Evolutionary conservation across 2,113 vertebrate species (phyloP).

Genomic region (Tichodroma muraria): DNA sequence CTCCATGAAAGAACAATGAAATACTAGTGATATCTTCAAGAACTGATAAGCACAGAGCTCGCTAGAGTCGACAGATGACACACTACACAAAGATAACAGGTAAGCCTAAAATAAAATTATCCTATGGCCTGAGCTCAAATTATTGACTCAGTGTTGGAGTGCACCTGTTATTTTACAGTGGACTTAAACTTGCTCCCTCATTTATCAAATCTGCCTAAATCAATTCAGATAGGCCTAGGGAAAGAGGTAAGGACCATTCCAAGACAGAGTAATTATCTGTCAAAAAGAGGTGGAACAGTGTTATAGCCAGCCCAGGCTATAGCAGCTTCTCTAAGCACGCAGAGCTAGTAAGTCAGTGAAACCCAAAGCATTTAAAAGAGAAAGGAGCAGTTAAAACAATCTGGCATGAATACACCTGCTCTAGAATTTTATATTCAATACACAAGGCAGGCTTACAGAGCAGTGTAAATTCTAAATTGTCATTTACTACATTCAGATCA

Average conservation of each 20-base stretch:
- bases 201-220: background rate
- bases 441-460: background rate
- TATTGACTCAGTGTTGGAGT: background rate
- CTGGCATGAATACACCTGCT: background rate
- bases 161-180: background rate
- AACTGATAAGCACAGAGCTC: background rate
- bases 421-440: background rate
- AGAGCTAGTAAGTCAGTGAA: background rate
- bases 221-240: background rate
- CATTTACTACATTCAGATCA: background rate
- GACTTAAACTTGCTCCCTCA: background rate
- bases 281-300: background rate
- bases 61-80: background rate
- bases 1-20: background rate
- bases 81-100: background rate
- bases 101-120: background rate
- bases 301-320: background rate
- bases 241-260: background rate
- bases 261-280: background rate
- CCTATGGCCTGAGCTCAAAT: background rate
- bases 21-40: background rate
- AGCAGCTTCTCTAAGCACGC: background rate
- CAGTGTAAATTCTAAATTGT: background rate
- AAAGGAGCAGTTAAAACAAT: background rate
- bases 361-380: background rate